Base-by-base conservation (phyloP, 2,113 vertebrate genomes). In the Xenopus borealis region DNA sequence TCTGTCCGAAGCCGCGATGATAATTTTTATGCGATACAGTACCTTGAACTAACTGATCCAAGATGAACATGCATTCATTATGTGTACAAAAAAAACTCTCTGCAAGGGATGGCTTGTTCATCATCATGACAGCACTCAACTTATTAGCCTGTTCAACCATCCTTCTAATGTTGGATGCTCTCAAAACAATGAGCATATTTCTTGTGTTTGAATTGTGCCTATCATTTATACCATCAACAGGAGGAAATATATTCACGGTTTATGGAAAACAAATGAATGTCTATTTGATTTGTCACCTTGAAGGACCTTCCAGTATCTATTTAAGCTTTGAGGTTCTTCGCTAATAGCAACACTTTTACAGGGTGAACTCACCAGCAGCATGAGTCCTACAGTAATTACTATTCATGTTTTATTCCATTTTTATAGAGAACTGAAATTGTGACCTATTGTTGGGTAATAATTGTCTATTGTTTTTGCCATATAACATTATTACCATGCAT, bases 71-170 rank as follows among this genome's bases (percentile, higher is more conserved):
- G 12, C 59, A 70, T 77, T 70, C 66, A 70, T 77, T 77, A 70
- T 46, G 61, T 57, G 47, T 20, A 30, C 55, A 33, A 68, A 62
- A 68, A 62, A 64, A 55, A 55, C 57, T 46, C 66, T 45, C 9
- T 13, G 66, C 53, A 45, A 27, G 14, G 46, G 67, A 47, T 62
- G 53, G 66, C 69, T 77, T 77, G 74, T 77, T 77, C 67, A 77
- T 77, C 74, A 77, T 77, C 27, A 14, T 77, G 74, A 77, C 74
- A 77, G 74, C 46, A 52, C 46, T 70, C 66, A 64, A 77, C 59
- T 64, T 77, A 63, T 77, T 68, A 33, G 23, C 47, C 59, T 57
- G 16, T 52, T 6, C 14, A 13, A 46, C 74, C 67, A 64, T 77
- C 52, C 53, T 63, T 77, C 74, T 50, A 70, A 70, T 30, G 63